A percentile compares a stretch with the other conserved stretches of the same genome.
These are phyloP conservation scores for Ruditapes philippinarum DNA, from an alignment of 1,140 invertebrate species.

Conservation along the genomic window DNA sequence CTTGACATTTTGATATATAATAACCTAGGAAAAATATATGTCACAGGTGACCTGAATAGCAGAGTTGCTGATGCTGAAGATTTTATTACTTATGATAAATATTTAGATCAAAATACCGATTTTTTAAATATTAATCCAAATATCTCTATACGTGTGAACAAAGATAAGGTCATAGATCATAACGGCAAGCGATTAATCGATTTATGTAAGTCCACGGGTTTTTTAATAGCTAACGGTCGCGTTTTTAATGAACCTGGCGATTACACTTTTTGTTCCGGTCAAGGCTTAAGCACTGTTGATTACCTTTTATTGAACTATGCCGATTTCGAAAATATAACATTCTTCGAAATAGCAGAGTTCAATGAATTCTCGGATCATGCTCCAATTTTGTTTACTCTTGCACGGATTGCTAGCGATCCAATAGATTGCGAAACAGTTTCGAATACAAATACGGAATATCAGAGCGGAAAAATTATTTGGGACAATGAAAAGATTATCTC, in stretches of 20 bases:
- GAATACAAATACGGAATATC: neutral
- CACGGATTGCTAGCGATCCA: neutral
- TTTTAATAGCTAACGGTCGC: neutral
- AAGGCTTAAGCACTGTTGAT: neutral
- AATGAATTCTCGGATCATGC: slow-evolving; percentile 18
- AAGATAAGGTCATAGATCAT: neutral
- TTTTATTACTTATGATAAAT: no score
- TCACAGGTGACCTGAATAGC: slow-evolving; percentile 18
- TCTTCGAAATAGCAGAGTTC: neutral
- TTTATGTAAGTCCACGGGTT: neutral
- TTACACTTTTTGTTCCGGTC: neutral
- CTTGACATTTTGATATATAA: neutral
- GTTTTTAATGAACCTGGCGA: neutral
- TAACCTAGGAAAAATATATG: neutral
- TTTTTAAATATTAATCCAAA: neutral
- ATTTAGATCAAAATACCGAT: no score
- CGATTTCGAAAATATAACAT: neutral
- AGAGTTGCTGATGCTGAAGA: neutral
- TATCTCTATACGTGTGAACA: neutral
- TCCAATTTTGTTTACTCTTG: neutral
- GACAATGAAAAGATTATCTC: neutral
- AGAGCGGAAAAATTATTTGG: neutral
- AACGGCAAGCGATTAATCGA: slow-evolving; percentile 10
- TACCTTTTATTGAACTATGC: neutral
- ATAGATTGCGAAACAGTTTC: neutral